Percentiles rank a stretch among this genome's conserved stretches.
Conservation (phyloP, 2,113 vertebrate species). For the Siphamia tubifer region DNA sequence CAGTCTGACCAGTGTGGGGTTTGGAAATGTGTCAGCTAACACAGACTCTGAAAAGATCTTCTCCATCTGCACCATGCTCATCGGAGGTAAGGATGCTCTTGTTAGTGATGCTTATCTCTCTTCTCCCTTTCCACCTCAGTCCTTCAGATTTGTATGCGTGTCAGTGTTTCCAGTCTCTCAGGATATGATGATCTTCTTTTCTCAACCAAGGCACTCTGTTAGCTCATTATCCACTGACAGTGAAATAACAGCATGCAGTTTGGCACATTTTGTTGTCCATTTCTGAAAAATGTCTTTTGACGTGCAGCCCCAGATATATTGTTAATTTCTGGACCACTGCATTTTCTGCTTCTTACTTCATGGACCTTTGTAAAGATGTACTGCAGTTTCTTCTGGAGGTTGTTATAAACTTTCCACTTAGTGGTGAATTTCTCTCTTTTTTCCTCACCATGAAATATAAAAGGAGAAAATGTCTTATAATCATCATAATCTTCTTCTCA, state of each 20-base stretch:
- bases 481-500: too few relatives aligned
- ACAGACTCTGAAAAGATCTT: slow-evolving; percentile 87
- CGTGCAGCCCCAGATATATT: too few relatives aligned
- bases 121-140: not conserved
- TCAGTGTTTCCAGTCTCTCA: not conserved
- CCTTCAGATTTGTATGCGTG: not conserved
- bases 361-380: too few relatives aligned
- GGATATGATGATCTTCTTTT: not conserved
- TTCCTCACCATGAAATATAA: too few relatives aligned
- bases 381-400: too few relatives aligned
- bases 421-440: too few relatives aligned
- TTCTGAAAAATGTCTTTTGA: not conserved
- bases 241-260: slow-evolving; percentile 8
- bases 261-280: not conserved
- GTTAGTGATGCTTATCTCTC: not conserved
- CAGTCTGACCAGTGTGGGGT: slow-evolving; percentile 85
- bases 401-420: too few relatives aligned
- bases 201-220: not conserved
- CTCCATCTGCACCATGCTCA: slow-evolving; percentile 87
- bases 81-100: slow-evolving; percentile 75
- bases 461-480: too few relatives aligned
- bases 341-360: too few relatives aligned
- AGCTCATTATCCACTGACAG: slow-evolving; percentile 20
- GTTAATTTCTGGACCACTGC: too few relatives aligned
- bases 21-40: slow-evolving; percentile 86